phyloP scores from a whole-genome alignment of 2,888 invertebrate species.

The Lasioglossum morio region DNA sequence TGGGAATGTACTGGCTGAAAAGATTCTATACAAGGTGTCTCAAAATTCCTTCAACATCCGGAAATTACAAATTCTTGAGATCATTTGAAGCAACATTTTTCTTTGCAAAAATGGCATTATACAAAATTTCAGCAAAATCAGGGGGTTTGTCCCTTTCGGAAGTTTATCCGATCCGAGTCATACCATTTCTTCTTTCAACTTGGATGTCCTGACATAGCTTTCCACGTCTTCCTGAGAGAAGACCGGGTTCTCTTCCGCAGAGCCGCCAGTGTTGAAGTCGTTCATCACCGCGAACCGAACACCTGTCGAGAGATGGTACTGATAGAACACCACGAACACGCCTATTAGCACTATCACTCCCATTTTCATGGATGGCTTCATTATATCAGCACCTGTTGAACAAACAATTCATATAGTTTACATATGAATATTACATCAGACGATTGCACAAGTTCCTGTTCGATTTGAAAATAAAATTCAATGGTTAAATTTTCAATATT shows the following conservation, averaged over 20 bases:
- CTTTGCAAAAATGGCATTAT: too few species aligned
- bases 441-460: too few species aligned
- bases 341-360: slow-evolving; percentile 88
- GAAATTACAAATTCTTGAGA: too few species aligned
- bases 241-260: slow-evolving; percentile 71
- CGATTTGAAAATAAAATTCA: too few species aligned
- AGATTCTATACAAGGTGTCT: too few species aligned
- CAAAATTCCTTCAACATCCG: too few species aligned
- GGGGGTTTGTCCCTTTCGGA: too few species aligned
- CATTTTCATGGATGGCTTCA: slow-evolving; percentile 88
- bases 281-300: slow-evolving; percentile 79
- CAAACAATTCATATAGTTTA: background rate
- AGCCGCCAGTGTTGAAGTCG: slow-evolving; percentile 74
- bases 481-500: too few species aligned
- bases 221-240: slow-evolving; percentile 74
- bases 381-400: slow-evolving; percentile 76
- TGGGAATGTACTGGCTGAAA: too few species aligned
- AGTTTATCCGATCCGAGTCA: background rate
- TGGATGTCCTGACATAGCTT: slow-evolving; percentile 68
- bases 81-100: too few species aligned
- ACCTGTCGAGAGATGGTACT: slow-evolving; percentile 87
- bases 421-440: too few species aligned
- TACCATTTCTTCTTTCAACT: slow-evolving; percentile 77
- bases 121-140: too few species aligned
- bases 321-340: slow-evolving; percentile 88